Percentiles rank a stretch among this genome's conserved stretches.
Conservation (phyloP, 2,888 invertebrate genomes). For the Teleogryllus oceanicus region DNA sequence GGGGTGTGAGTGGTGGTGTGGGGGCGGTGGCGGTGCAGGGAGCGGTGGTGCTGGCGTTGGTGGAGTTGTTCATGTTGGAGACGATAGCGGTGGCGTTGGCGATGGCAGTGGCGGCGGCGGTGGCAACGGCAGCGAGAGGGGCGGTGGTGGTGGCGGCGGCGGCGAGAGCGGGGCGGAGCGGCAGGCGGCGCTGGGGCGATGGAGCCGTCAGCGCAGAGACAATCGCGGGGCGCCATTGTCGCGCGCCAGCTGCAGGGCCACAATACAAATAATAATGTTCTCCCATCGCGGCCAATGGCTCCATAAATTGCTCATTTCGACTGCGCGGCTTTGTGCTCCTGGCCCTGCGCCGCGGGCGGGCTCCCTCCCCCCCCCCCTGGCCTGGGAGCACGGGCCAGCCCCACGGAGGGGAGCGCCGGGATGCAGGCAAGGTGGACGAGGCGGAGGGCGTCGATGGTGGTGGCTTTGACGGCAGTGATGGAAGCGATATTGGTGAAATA, state of each 20-base stretch:
- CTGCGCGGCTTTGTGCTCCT: slow-evolving; percentile 24
- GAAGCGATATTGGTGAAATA: neutral
- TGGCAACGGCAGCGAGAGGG: too few relatives aligned
- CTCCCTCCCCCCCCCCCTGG: neutral
- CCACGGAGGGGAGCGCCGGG: neutral
- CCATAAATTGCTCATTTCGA: slow-evolving; percentile 35
- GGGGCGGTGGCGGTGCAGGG: too few relatives aligned
- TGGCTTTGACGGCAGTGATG: neutral
- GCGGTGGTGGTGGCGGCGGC: too few relatives aligned
- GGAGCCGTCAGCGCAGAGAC: neutral
- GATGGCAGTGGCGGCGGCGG: too few relatives aligned
- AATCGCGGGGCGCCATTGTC: neutral
- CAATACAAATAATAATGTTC: slow-evolving; percentile 18
- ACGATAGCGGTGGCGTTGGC: too few relatives aligned
- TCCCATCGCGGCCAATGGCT: slow-evolving; percentile 30
- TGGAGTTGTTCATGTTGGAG: too few relatives aligned
- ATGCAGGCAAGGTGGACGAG: neutral
- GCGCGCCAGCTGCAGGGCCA: neutral
- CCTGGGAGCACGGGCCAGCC: neutral
- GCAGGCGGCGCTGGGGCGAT: neutral
- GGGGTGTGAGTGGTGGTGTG: neutral
- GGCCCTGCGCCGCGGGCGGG: neutral
- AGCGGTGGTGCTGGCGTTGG: too few relatives aligned
- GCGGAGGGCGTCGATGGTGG: neutral
- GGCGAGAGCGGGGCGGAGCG: too few relatives aligned